phyloP scores from a whole-genome alignment of 2,888 invertebrate species.

The Scaptomyza reducta region DNA sequence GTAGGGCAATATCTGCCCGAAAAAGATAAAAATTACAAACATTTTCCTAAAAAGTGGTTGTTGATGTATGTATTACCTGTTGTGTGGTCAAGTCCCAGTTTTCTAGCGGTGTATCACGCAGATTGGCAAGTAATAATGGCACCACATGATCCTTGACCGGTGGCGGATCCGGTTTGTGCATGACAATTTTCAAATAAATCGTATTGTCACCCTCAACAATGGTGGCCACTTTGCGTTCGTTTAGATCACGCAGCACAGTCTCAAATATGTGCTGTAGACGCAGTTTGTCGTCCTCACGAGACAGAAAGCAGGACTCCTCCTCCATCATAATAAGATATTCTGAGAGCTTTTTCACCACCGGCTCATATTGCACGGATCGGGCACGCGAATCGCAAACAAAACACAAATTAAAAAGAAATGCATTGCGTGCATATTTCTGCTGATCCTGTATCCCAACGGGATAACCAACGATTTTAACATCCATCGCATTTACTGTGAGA shows the following conservation, averaged over 20 bases:
- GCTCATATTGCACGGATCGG: constrained; percentile 95
- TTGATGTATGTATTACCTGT: constrained; percentile 86
- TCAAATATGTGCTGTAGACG: constrained; percentile 90
- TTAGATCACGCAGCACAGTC: constrained; percentile 92
- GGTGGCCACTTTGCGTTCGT: constrained; percentile 91
- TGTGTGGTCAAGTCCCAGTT: constrained; percentile 98
- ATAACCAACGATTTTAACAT: constrained; percentile 95
- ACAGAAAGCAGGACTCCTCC: constrained; percentile 93
- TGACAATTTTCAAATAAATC: constrained; percentile 94
- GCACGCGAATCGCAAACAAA: constrained; percentile 96
- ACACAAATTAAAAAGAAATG: constrained; percentile 97
- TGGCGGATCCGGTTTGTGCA: constrained; percentile 91
- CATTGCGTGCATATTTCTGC: constrained; percentile 95
- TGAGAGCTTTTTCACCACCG: constrained; percentile 96
- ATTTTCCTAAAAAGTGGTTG: background rate
- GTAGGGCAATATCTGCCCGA: constrained; percentile 87
- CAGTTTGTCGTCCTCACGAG: constrained; percentile 87
- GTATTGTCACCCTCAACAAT: constrained; percentile 93
- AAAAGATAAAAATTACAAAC: background rate
- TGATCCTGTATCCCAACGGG: constrained; percentile 95
- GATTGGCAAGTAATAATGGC: constrained; percentile 90
- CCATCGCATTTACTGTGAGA: constrained; percentile 92
- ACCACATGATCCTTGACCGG: constrained; percentile 95
- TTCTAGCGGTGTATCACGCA: constrained; percentile 87
- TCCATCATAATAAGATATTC: constrained; percentile 95